Evolutionary conservation across 2,113 vertebrate species (phyloP), one percentile per base, ranked within the genome.

Genomic region (Haliaeetus leucogaster): DNA sequence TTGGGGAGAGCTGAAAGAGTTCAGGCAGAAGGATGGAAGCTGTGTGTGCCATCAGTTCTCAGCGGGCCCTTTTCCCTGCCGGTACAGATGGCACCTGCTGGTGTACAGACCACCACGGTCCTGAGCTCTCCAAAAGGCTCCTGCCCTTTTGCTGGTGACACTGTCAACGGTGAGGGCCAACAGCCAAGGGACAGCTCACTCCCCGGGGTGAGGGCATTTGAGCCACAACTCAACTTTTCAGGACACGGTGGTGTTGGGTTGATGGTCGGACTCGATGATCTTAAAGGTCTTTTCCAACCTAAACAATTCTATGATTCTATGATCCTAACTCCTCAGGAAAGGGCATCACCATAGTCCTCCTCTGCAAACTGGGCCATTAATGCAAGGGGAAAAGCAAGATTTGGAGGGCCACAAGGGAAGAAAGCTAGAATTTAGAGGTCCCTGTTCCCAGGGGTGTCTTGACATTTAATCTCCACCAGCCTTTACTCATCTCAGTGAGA

Each of bases 61-160:
- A 70, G 40, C 1, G 4, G 18, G 16, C 21, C 16, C 22, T 55
- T 55, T 76, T 55, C 30, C 8, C 23, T 1, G 0, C 32, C 36
- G 22, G 20, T 42, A 27, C 19, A 43, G 72, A 18, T 27, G 62
- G 47, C 13, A 86, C 17, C 16, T 0, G 0, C n/a, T 68, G 38
- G 26, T 63, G 7, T 45, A 59, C 38, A 76, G 66, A 42, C 15
- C 29, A 7, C 0, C 29, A 7, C 0, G 3, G 6, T 55, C 48
- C 61, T 67, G 30, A 66, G n/a, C 15, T 67, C 84, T 78, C 43
- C n/a, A 47, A 74, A 66, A 42, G 13, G 7, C 38, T 82, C 17
- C n/a, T 70, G n/a, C 19, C 27, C 10, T 84, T 83, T 61, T 21
- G 14, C 25, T 52, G 16, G 15, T 48, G 58, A 43, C 38, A 29